phyloP scores from a whole-genome alignment of 2,888 invertebrate species.

The Diadegma fenestrale region DNA sequence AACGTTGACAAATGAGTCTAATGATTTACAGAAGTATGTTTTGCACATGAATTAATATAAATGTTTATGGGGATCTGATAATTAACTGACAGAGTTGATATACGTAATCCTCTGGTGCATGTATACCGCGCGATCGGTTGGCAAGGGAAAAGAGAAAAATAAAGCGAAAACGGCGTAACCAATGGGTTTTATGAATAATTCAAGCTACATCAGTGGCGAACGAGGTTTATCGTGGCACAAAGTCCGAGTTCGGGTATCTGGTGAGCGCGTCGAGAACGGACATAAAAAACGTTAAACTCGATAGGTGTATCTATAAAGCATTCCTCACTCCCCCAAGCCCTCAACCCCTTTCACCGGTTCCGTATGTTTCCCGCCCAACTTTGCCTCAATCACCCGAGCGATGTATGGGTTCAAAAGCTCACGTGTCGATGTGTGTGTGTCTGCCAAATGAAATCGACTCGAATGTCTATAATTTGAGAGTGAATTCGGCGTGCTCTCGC shows the following conservation, averaged over 20 bases:
- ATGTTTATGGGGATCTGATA: background rate
- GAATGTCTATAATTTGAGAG: conserved; percentile 66
- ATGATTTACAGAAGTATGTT: background rate
- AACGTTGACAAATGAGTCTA: background rate
- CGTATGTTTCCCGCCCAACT: conserved; percentile 50
- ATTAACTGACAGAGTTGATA: conserved; percentile 3
- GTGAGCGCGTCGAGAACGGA: conserved; percentile 42
- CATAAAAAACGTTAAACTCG: conserved; percentile 60
- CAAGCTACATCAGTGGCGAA: conserved; percentile 62
- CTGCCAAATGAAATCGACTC: conserved; percentile 61
- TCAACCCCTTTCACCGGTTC: conserved; percentile 18
- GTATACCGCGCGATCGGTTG: conserved; percentile 38
- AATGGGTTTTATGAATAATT: conserved; percentile 68
- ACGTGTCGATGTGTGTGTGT: conserved; percentile 28
- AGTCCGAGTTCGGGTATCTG: conserved; percentile 38
- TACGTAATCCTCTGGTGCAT: background rate
- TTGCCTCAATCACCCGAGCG: conserved; percentile 56
- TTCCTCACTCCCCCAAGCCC: background rate
- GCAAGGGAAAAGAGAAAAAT: conserved; percentile 19
- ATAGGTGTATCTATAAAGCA: conserved; percentile 50
- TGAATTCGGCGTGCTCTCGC: conserved; percentile 56
- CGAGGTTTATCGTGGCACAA: conserved; percentile 62
- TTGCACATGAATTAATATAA: background rate
- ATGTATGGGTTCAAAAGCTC: conserved; percentile 60
- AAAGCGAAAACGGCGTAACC: conserved; percentile 37